phyloP scores from a whole-genome alignment of 1,140 invertebrate species.

The Trissolcus basalis region DNA sequence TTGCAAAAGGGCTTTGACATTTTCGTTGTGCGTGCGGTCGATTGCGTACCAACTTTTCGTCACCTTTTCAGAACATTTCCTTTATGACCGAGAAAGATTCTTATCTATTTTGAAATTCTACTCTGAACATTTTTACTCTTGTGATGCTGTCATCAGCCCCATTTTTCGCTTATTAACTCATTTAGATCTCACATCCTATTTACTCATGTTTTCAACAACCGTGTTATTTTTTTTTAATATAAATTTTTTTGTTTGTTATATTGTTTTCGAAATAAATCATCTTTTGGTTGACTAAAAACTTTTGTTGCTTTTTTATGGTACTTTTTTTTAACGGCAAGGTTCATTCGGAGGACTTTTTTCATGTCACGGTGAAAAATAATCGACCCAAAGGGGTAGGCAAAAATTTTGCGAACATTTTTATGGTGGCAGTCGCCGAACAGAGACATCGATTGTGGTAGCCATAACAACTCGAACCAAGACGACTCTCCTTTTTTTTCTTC shows the following conservation, averaged over 20 bases:
- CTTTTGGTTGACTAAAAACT: no score
- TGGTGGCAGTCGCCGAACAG: conserved; percentile 35
- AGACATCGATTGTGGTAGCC: conserved; percentile 65
- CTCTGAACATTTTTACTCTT: conserved; percentile 6
- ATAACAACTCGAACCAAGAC: conserved; percentile 66
- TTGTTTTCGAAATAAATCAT: no score
- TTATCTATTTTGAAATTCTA: conserved; percentile 31
- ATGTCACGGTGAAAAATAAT: conserved; percentile 1
- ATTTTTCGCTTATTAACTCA: not conserved
- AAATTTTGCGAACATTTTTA: conserved; percentile 22
- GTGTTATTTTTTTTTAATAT: no score
- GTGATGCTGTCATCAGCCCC: not conserved
- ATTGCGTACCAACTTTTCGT: conserved; percentile 43
- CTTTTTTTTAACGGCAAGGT: no score
- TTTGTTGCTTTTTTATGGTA: no score
- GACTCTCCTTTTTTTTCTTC: conserved; percentile 27
- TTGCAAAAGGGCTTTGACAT: conserved; percentile 49
- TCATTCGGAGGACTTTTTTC: no score
- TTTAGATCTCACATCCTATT: not conserved
- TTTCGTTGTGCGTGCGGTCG: conserved; percentile 42
- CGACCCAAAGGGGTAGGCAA: conserved; percentile 4
- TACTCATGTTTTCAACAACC: no score
- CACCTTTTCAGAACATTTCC: not conserved
- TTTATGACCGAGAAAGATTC: conserved; percentile 9
- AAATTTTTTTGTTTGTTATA: no score